These are phyloP conservation scores for Hydractinia echinata DNA, from an alignment of 30 jellyfish, hydroid and myxozoan species.

Conservation along the genomic window DNA sequence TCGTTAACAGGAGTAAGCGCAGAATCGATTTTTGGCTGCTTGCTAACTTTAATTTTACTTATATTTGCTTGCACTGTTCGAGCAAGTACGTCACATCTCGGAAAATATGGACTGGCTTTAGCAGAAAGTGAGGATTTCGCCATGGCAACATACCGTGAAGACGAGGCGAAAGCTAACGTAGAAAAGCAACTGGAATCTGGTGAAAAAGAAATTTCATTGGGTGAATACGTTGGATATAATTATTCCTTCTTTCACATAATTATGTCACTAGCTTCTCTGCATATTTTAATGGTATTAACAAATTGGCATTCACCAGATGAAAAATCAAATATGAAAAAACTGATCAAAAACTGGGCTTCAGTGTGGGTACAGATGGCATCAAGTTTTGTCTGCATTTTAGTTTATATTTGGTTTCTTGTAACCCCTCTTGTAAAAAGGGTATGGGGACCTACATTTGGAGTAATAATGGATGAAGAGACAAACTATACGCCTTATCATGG, in stretches of 20 bases:
- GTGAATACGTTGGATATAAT: conserved; percentile 84
- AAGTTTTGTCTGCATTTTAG: conserved; percentile 72
- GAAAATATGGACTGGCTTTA: conserved; percentile 90
- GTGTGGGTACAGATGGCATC: conserved; percentile 99
- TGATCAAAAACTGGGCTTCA: conserved; percentile 96
- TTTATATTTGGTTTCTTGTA: conserved; percentile 86
- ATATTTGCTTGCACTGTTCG: conserved; percentile 95
- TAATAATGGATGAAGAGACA: conserved; percentile 27
- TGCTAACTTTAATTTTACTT: conserved; percentile 64
- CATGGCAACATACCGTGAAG: conserved; percentile 40
- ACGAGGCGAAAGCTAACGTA: conserved; percentile 31
- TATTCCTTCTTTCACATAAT: conserved; percentile 83
- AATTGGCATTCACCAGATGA: conserved; percentile 99
- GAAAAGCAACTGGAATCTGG: conserved; percentile 38
- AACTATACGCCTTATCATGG: not conserved
- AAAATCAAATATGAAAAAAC: conserved; percentile 57
- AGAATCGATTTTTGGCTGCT: conserved; percentile 88
- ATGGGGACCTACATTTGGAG: conserved; percentile 97
- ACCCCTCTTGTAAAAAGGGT: conserved; percentile 67
- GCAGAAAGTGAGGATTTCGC: conserved; percentile 97
- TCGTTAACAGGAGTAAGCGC: conserved; percentile 83
- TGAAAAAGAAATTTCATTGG: conserved; percentile 45
- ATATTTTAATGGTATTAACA: conserved; percentile 76
- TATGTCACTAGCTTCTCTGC: conserved; percentile 70
- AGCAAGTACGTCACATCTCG: conserved; percentile 89